Conservation (phyloP, 2,797 vertebrate species). For the Lithobates pipiens region DNA sequence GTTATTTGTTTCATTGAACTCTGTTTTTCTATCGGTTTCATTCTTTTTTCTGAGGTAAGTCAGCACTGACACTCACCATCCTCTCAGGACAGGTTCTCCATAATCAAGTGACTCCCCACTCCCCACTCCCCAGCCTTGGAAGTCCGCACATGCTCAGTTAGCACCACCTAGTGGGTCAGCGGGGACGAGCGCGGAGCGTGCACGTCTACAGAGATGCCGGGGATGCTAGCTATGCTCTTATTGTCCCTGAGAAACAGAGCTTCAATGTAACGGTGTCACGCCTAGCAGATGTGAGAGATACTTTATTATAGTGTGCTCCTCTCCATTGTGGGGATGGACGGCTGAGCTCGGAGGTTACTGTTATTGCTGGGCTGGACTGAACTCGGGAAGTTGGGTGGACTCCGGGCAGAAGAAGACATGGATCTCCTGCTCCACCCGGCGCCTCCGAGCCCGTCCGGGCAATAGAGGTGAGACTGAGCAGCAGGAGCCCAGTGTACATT, state of each 20-base stretch:
- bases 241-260: not conserved
- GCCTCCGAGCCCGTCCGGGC: constrained; percentile 27
- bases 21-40: too few relatives aligned
- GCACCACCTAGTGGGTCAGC: not conserved
- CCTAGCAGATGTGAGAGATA: not conserved
- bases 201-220: not conserved
- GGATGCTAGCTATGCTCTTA: not conserved
- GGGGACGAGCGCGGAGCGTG: not conserved
- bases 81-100: too few relatives aligned
- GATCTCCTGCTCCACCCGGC: constrained; percentile 25
- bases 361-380: not conserved
- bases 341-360: not conserved
- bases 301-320: not conserved
- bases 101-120: too few relatives aligned
- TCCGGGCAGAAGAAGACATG: constrained; percentile 22
- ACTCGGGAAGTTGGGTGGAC: constrained; percentile 4
- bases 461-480: constrained; percentile 19
- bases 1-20: too few relatives aligned
- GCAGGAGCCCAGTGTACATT: too few relatives aligned
- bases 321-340: not conserved
- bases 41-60: too few relatives aligned
- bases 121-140: too few relatives aligned
- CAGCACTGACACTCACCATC: too few relatives aligned
- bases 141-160: not conserved
- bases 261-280: not conserved